Conservation (phyloP, 1,140 invertebrate species). For the Palaemon carinicauda region DNA sequence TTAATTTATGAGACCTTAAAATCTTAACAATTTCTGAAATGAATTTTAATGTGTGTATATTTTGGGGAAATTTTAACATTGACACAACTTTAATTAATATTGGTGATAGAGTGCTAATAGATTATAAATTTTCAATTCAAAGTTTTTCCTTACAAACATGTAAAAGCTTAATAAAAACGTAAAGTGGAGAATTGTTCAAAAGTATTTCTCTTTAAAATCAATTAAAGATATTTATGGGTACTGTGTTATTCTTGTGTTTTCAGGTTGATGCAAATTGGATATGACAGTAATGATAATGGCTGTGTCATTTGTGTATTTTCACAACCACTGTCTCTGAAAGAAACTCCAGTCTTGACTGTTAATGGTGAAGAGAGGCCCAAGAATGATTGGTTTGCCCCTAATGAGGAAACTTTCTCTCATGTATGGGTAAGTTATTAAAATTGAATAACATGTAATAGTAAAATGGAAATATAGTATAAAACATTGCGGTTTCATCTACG, state of each 20-base stretch:
- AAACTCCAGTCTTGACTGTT: not conserved
- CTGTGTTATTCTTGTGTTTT: not conserved
- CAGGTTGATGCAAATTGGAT: conserved; percentile 32
- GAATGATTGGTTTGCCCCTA: not conserved
- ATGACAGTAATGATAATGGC: not conserved
- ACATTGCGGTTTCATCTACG: not conserved
- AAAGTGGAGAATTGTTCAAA: too few species aligned
- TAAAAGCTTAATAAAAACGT: too few species aligned
- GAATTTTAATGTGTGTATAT: too few species aligned
- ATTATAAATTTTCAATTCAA: too few species aligned
- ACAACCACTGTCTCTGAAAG: conserved; percentile 2
- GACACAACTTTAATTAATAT: too few species aligned
- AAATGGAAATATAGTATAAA: not conserved
- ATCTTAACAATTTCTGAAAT: too few species aligned
- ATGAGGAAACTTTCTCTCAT: not conserved
- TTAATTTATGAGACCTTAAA: too few species aligned
- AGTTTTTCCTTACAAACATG: too few species aligned
- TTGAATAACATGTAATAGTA: not conserved
- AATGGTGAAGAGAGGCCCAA: not conserved
- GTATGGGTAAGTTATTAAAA: not conserved
- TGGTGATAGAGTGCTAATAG: too few species aligned
- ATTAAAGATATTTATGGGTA: not conserved
- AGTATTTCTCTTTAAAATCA: too few species aligned
- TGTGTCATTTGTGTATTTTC: conserved; percentile 38
- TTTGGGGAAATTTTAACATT: too few species aligned